Base-by-base conservation (phyloP, 1,140 invertebrate species). In the Harpegnathos saltator region DNA sequence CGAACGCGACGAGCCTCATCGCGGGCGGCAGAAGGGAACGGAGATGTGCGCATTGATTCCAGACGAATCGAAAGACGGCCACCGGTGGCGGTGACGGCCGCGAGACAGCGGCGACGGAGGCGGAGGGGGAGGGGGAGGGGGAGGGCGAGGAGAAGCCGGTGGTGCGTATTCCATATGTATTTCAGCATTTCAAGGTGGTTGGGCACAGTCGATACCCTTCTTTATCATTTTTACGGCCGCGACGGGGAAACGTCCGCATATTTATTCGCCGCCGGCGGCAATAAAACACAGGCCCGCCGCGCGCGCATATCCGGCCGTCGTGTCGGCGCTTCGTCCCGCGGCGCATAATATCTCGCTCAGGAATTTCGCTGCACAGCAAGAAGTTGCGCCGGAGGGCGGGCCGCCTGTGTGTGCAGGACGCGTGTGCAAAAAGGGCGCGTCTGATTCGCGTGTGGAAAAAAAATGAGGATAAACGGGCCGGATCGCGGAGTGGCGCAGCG, bases 171-270 rank as follows among this genome's bases (percentile, higher is more conserved):
- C 86, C 88, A 90, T 91, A 92, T 90, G 90, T 90, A 92, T 92
- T 85, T 29, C 24, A 82, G 87, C 88, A 90, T 90, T 91, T 91
- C 71, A 86, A 89, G 33, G 73, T 82, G 85, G 84, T 89, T 88
- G 17, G 33, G 88, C 78, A 78, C 87, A 85, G 86, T 77, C 89
- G 87, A 92, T 91, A 93, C 81, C 88, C 90, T 93, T 92, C 91
- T 92, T 93, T 92, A 92, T 94, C 92, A 92, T 94, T 94, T 94
- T 94, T 94, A 93, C 89, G 85, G 82, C 83, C 85, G 87, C 90
- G 89, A 91, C 90, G 91, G 87, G 80, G 90, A 92, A 91, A 92
- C 83, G 86, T 89, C 88, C 90, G 61, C 86, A 86, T 89, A 92
- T 93, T 93, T 92, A 93, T 92, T 86, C 87, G 52, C 81, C 24